Percentiles rank a stretch among this genome's conserved stretches.
Conservation (phyloP, 2,888 invertebrate genomes). For the Hipparchia semele region DNA sequence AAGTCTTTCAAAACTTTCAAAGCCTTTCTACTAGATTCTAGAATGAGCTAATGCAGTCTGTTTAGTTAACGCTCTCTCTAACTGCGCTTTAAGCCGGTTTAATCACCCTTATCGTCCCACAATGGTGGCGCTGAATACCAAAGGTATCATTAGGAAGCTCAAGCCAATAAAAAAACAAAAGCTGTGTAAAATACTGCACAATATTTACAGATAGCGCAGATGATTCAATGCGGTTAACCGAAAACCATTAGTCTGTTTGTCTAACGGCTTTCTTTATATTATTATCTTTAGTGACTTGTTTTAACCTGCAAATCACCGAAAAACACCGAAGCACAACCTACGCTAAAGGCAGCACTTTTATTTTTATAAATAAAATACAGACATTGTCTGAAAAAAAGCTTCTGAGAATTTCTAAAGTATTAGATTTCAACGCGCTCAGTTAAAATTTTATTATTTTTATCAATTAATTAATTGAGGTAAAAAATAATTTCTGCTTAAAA, state of each 20-base stretch:
- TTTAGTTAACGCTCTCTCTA: too few species aligned
- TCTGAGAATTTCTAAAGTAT: neutral
- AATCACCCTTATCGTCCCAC: neutral
- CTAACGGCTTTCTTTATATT: too few species aligned
- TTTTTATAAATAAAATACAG: too few species aligned
- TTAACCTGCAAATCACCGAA: neutral
- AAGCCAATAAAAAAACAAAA: slow-evolving; percentile 16
- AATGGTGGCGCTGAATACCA: neutral
- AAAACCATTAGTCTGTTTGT: neutral
- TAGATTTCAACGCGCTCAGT: slow-evolving; percentile 8
- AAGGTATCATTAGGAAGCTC: slow-evolving; percentile 25
- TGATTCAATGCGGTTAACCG: slow-evolving; percentile 2
- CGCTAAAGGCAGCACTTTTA: too few species aligned
- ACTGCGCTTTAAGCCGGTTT: neutral
- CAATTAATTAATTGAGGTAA: too few species aligned
- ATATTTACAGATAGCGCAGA: neutral
- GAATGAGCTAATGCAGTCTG: too few species aligned
- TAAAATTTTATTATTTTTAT: neutral
- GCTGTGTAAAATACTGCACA: slow-evolving; percentile 10
- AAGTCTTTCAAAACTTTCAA: too few species aligned
- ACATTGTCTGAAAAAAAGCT: neutral
- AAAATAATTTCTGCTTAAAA: too few species aligned
- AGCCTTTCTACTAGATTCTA: too few species aligned
- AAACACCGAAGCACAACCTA: too few species aligned
- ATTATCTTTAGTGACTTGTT: neutral